Conservation (phyloP, 2,113 vertebrate species). For the Eleginops maclovinus region DNA sequence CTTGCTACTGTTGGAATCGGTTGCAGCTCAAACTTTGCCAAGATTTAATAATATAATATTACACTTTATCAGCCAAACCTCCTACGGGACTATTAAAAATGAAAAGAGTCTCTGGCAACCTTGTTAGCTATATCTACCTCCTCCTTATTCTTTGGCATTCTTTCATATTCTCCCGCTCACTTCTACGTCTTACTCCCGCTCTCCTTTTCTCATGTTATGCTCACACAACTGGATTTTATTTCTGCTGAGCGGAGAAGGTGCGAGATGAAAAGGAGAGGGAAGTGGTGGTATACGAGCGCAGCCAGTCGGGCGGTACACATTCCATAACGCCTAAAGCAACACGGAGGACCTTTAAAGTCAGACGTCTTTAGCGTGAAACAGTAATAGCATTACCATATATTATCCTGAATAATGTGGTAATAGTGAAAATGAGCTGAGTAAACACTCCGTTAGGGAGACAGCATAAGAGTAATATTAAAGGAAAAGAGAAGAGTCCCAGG, state of each 20-base stretch:
- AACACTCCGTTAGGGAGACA: conserved; percentile 21
- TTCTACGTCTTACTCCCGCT: conserved; percentile 21
- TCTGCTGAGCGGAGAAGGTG: conserved; percentile 59
- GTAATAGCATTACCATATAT: conserved; percentile 61
- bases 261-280: conserved; percentile 63
- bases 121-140: conserved; percentile 79
- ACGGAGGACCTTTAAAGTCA: conserved; percentile 49
- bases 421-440: conserved; percentile 46
- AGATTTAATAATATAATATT: conserved; percentile 77
- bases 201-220: conserved; percentile 48
- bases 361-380: conserved; percentile 58
- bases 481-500: conserved; percentile 7
- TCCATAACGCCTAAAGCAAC: conserved; percentile 69
- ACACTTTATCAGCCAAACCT: conserved; percentile 79
- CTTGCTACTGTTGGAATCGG: conserved; percentile 67
- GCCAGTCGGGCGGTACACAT: conserved; percentile 52
- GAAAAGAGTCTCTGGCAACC: conserved; percentile 79
- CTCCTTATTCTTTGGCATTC: conserved; percentile 69
- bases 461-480: not conserved
- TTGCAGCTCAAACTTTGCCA: conserved; percentile 72
- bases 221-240: conserved; percentile 78
- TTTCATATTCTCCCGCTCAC: conserved; percentile 64
- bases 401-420: conserved; percentile 51
- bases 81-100: conserved; percentile 83
- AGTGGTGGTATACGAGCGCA: conserved; percentile 38